Conservation (phyloP, 53 echinoderm and acorn worm species). For the Paracentrotus lividus region DNA sequence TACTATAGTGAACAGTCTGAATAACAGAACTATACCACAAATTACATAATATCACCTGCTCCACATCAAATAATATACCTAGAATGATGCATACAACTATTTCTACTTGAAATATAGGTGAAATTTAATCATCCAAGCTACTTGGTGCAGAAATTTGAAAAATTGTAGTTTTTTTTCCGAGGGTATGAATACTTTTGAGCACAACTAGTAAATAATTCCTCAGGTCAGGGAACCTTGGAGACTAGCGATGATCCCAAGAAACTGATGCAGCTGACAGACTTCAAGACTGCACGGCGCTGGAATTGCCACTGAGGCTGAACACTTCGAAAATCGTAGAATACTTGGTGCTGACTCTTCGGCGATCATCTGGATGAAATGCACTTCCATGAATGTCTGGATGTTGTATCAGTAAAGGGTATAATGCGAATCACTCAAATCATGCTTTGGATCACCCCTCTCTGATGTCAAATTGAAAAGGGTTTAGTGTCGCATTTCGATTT, state of each 20-base stretch:
- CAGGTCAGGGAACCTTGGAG: conserved; percentile 51
- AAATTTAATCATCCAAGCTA: too few species aligned
- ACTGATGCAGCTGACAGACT: conserved; percentile 86
- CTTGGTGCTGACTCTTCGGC: conserved; percentile 70
- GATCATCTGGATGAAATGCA: conserved; percentile 73
- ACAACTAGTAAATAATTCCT: too few species aligned
- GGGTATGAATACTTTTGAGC: background rate
- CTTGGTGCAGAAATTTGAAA: too few species aligned
- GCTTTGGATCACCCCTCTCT: conserved; percentile 50
- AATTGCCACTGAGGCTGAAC: conserved; percentile 95
- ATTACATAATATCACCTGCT: too few species aligned
- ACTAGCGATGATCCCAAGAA: background rate
- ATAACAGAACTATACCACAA: too few species aligned
- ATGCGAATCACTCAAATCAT: conserved; percentile 85
- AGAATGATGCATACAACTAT: too few species aligned
- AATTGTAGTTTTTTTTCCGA: too few species aligned
- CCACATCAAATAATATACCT: too few species aligned
- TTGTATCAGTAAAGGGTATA: conserved; percentile 94
- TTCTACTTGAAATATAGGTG: too few species aligned
- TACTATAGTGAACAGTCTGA: too few species aligned
- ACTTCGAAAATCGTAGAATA: conserved; percentile 94
- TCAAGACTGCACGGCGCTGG: conserved; percentile 87
- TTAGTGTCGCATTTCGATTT: too few species aligned
- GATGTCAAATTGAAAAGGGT: background rate
- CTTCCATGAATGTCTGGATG: conserved; percentile 94